These are phyloP conservation scores for Globicephala melas DNA, from an alignment of 2,113 vertebrate species.

Conservation along the genomic window DNA sequence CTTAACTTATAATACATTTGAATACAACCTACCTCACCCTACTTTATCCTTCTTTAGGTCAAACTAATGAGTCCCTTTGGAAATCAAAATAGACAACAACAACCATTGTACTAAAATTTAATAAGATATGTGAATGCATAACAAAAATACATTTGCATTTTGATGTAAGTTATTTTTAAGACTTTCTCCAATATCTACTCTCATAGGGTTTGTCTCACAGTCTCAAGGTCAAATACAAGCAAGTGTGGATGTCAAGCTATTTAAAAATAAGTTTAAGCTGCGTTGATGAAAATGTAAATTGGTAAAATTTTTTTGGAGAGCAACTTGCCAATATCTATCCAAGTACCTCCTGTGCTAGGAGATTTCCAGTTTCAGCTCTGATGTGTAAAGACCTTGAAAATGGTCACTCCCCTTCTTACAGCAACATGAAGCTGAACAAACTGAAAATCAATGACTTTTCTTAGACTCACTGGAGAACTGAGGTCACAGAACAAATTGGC, in stretches of 20 bases:
- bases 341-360: background rate
- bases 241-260: background rate
- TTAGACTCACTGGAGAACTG: background rate
- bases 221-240: constrained; percentile 22
- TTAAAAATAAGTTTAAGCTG: background rate
- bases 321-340: background rate
- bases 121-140: background rate
- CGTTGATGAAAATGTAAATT: background rate
- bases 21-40: background rate
- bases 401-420: background rate
- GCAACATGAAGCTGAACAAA: background rate
- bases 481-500: background rate
- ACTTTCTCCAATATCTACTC: background rate
- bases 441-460: background rate
- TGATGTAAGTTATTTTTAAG: constrained; percentile 39
- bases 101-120: background rate
- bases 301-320: background rate
- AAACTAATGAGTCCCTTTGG: background rate
- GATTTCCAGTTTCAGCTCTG: background rate
- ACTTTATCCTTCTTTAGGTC: background rate
- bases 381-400: background rate
- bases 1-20: background rate
- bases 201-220: constrained; percentile 21
- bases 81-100: constrained; percentile 4
- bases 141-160: background rate